Conservation (phyloP, 2,888 invertebrate species). For the Rhamphomyia laevipes region DNA sequence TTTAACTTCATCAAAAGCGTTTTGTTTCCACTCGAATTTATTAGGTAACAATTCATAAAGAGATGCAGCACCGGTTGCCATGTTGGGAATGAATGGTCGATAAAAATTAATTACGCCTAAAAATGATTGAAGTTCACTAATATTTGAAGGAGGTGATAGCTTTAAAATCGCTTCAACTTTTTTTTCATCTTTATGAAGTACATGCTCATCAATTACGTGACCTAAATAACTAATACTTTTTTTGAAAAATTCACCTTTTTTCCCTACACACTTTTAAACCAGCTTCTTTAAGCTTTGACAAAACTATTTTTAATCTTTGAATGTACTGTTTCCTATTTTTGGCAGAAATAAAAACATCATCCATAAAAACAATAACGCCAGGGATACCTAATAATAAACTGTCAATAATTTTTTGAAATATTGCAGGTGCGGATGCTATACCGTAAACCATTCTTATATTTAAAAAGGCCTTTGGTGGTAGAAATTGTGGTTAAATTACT, state of each 20-base stretch:
- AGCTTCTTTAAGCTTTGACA: constrained; percentile 10
- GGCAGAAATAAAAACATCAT: constrained; percentile 22
- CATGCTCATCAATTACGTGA: constrained; percentile 1
- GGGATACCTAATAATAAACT: constrained; percentile 17
- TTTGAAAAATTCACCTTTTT: constrained; percentile 5
- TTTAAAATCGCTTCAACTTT: constrained; percentile 2
- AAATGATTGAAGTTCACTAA: constrained; percentile 17
- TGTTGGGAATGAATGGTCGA: constrained; percentile 23
- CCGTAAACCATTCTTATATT: constrained; percentile 21
- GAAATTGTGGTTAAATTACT: constrained; percentile 19
- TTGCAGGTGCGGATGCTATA: constrained; percentile 24
- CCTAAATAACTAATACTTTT: constrained; percentile 19
- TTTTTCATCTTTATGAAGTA: constrained; percentile 5
- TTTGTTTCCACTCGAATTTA: constrained; percentile 4
- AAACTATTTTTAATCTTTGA: background rate
- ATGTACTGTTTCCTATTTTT: background rate
- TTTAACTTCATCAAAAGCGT: constrained; percentile 1
- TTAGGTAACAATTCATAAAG: constrained; percentile 19
- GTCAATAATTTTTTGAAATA: constrained; percentile 25
- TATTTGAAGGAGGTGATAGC: constrained; percentile 1
- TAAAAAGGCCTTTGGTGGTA: constrained; percentile 14
- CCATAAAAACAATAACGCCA: constrained; percentile 9
- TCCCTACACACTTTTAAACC: constrained; percentile 18
- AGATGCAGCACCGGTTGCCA: constrained; percentile 20
- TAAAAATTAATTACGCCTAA: constrained; percentile 29